Evolutionary conservation across 2,797 vertebrate species (phyloP), one percentile per base, ranked within the genome.

Genomic region (Novumbra hubbsi): DNA sequence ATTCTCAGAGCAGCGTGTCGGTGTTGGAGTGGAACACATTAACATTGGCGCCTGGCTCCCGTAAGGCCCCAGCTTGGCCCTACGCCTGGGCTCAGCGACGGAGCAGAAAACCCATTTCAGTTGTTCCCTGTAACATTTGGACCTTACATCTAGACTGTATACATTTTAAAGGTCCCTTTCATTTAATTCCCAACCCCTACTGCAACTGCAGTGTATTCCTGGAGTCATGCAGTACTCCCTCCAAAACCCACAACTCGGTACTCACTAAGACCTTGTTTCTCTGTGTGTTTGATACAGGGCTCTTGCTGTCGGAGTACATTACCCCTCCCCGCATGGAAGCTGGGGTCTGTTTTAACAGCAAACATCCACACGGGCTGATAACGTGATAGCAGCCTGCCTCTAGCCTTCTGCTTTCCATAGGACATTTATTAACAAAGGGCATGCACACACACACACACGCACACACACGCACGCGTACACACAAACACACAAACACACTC

Each of bases 11-110:
- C 81, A 27, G 71, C 65, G 12, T 11, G 74, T 49, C 71, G 72
- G 77, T 81, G 85, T 63, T 65, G 81, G 77, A 91, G 83, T 80
- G 87, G 82, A 86, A 85, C 83, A 14, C 84, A 94, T 95, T 95
- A 92, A 90, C 91, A 94, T 95, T 95, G 95, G 21, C 2, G 5
- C 34, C 34, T 7, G 5, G 4, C 34, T 5, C 34, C 34, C 4
- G 34, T 4, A 38, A 38, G 34, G 34, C 41, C 41, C 41, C 14
- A 45, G 41, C 9, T 45, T 45, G 41, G 14, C 41, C 9, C 41
- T 2, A 12, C 12, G 3, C 14, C 41, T 12, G 41, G 41, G 11
- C 41, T 45, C 41, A 45, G 41, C 41, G 5, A 45, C 41, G 14
- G 41, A 45, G 41, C 41, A 45, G 41, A 11, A 45, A 45, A 45